Base-by-base conservation (phyloP, 2,888 invertebrate genomes). In the Lottia gigantea region DNA sequence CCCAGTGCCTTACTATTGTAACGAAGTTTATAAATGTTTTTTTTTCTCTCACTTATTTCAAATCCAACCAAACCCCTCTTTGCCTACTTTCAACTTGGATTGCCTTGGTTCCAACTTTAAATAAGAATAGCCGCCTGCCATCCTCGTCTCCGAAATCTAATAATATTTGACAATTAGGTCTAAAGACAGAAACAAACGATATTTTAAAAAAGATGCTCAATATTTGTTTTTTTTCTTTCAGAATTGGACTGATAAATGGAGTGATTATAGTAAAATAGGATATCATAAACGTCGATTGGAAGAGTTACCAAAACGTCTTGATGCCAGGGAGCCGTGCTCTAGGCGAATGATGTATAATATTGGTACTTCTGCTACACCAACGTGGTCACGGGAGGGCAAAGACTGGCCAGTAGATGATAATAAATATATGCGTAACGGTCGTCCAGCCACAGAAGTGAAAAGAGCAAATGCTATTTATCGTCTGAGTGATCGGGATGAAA, bases 181-280 rank as follows among this genome's bases (percentile, higher is more conserved):
- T n/a, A n/a, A n/a, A n/a, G n/a, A n/a, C n/a, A n/a, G n/a, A n/a
- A n/a, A n/a, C n/a, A n/a, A n/a, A n/a, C n/a, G n/a, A n/a, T n/a
- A n/a, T n/a, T n/a, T n/a, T n/a, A n/a, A n/a, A n/a, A n/a, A n/a
- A n/a, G n/a, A 40, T 40, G 40, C 1, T 55, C 4, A 23, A 55
- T 55, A 19, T 55, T 23, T 19, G 12, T 31, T 26, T 64, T 61
- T n/a, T 71, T 31, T 45, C 61, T 74, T 76, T 1, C 71, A 85
- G 85, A 80, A 84, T 69, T 84, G 85, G 85, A 82, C 83, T 66
- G 84, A 85, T 72, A 84, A 84, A 76, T 84, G 84, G 84, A 84
- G 83, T 73, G 82, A 85, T 72, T 77, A 75, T 67, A 55, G 55
- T 55, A 55, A 55, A 55, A 55, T 55, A 8, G 84, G 80, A 6